Base-by-base conservation (phyloP, 2,888 invertebrate species). In the Helleia helle region DNA sequence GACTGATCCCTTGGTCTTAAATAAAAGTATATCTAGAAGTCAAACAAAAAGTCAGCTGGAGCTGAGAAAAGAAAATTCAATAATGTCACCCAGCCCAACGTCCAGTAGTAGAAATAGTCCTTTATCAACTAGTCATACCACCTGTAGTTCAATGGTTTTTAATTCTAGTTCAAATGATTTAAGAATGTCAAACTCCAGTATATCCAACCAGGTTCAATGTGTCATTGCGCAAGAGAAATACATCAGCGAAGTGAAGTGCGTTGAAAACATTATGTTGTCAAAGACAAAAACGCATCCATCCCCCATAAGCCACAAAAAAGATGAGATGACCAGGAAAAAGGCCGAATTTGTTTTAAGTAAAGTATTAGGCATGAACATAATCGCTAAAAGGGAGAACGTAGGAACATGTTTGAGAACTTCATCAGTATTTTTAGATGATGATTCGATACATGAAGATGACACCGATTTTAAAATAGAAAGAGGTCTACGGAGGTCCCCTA, bases 141-240 rank as follows among this genome's bases (percentile, higher is more conserved):
- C 86, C 12, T 85, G 85, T 65, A 85, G 85, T 55, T 85, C 85
- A 49, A 83, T 85, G 81, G 80, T 83, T n/a, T 81, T 84, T 54
- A 86, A 84, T 56, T 81, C 84, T 54, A 84, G 83, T 56, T 84
- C 81, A 51, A 84, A 83, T 43, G 83, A 84, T 49, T 62, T 84
- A 52, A 72, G 80, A 59, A 85, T 75, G 66, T 84, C 84, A 15
- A 84, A 68, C 58, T 84, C 85, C 17, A 84, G 81, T 46, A 81
- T 79, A 40, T 65, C 77, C 37, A 83, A 84, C 53, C 76, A 75
- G 59, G 81, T 86, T 4, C 86, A 86, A 56, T 86, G 81, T 48
- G 86, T 86, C 17, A 85, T 86, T 65, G 85, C 86, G 42, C 85
- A 86, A 72, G 86, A 86, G 43, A 85, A 81, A 55, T 84, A 79